Evolutionary conservation across 1,140 invertebrate species (phyloP).

Genomic region (Ditylenchus dipsaci): DNA sequence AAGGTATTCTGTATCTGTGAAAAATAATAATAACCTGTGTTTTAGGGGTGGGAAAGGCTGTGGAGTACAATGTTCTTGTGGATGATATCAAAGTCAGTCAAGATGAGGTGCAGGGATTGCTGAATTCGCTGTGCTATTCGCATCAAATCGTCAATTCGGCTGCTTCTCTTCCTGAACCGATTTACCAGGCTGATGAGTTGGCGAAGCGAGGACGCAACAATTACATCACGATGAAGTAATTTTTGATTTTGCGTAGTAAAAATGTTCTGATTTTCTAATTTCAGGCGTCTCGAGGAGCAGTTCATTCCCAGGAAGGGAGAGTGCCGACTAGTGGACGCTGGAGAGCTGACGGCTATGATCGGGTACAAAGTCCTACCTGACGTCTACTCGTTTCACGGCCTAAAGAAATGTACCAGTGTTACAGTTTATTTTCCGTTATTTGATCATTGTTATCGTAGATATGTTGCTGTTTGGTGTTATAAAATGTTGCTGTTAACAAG

Average conservation of each 20-base stretch:
- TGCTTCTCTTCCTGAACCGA: slow-evolving; percentile 12
- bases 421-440: no score
- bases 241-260: background rate
- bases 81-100: background rate
- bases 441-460: no score
- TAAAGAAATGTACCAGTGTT: no score
- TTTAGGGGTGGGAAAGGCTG: slow-evolving; percentile 14
- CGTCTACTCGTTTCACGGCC: slow-evolving; percentile 1
- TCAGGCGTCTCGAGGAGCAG: background rate
- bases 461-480: no score
- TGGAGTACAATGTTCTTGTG: slow-evolving; percentile 9
- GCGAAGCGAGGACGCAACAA: slow-evolving; percentile 14
- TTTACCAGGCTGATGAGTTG: slow-evolving; percentile 20
- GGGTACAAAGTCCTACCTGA: background rate
- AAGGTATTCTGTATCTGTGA: slow-evolving; percentile 1
- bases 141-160: slow-evolving; percentile 6
- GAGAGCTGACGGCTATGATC: background rate
- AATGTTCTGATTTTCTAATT: background rate
- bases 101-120: slow-evolving; percentile 2
- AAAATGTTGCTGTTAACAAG: no score
- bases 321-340: background rate
- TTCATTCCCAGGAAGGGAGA: background rate
- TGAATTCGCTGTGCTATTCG: slow-evolving; percentile 4
- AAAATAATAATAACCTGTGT: background rate
- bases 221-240: slow-evolving; percentile 7